Evolutionary conservation across 2,113 vertebrate species (phyloP), one percentile per base, ranked within the genome.

Genomic region (Eonycteris spelaea): DNA sequence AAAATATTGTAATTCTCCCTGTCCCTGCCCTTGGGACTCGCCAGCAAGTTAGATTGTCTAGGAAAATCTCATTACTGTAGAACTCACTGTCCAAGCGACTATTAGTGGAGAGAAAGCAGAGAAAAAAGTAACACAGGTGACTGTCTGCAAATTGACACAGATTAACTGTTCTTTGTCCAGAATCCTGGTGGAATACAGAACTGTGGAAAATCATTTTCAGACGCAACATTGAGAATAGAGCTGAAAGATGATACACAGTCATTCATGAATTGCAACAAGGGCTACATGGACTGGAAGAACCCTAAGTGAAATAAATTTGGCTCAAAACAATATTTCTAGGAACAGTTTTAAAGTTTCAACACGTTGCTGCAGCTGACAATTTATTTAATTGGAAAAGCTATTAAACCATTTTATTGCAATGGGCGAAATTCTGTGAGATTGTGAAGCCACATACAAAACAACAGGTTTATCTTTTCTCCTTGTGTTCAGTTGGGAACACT

Each of bases 141-240:
- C 67, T 94, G 67, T 63, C 80, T 94, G 57, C 40, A 96, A 96
- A 97, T 78, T 92, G 90, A 95, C 84, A 97, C 43, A 95, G 95
- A 95, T 94, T 89, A 96, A 92, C 86, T 88, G 33, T 90, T 88
- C 91, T 88, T 96, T 88, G 55, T 92, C 77, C 65, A 71, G 61
- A 90, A 43, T 88, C 67, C 77, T 84, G 24, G 35, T 26, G 73
- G 85, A 89, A 94, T 83, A 86, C 38, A 51, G 21, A 96, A 94
- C 78, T 84, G 67, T 65, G 95, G 96, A 98, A 97, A 97, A 68
- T 87, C 82, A 63, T 98, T 98, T 96, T 97, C 90, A 96, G 95
- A 97, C 92, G 96, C 85, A 96, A 91, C 79, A 79, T 59, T 97
- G 96, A 98, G 96, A 98, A 95, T 59, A 95, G 82, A 96, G 15